Evolutionary conservation across 1,140 invertebrate species (phyloP), one percentile per base, ranked within the genome.

Genomic region (Drosophila kohkoa): DNA sequence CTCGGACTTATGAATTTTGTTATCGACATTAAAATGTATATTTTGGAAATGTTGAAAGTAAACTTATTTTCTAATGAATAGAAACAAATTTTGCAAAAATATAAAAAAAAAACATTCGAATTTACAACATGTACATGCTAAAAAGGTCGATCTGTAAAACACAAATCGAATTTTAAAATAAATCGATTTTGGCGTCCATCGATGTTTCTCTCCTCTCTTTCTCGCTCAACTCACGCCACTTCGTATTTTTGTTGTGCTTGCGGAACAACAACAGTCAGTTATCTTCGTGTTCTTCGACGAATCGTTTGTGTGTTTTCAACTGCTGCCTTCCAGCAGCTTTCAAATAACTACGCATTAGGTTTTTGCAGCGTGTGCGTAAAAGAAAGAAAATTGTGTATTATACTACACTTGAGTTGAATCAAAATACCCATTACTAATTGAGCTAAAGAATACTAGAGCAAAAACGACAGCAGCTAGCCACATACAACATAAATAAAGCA

Each of bases 291-390:
- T 52, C 71, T 71, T 59, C 68, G 41, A 66, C 74, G 69, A 72
- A 48, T 48, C 41, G 74, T 66, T 72, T 66, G 62, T 63, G 46
- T 20, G 75, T 68, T 38, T 38, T 5, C 30, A 5, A 8, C 41
- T 32, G 57, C 55, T 51, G 45, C 65, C 65, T 58, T 55, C 35
- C 57, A 65, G 67, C 73, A 78, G 62, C 68, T 68, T 43, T 52
- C 35, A 66, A 65, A 64, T 67, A 71, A 87, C 73, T 88, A 87
- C 83, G 83, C 83, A 87, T 89, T 87, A 87, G 67, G 85, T 87
- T 89, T 87, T 66, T 55, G 16, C 38, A 43, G 45, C 43, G 73
- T 87, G 81, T 83, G 82, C 83, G 83, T 87, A 80, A 71, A 73
- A 72, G 66, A 75, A 75, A 75, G 66, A 75, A 75, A 75, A 58